Conservation (phyloP, 2,888 invertebrate species). For the Aphodius sticticus region DNA sequence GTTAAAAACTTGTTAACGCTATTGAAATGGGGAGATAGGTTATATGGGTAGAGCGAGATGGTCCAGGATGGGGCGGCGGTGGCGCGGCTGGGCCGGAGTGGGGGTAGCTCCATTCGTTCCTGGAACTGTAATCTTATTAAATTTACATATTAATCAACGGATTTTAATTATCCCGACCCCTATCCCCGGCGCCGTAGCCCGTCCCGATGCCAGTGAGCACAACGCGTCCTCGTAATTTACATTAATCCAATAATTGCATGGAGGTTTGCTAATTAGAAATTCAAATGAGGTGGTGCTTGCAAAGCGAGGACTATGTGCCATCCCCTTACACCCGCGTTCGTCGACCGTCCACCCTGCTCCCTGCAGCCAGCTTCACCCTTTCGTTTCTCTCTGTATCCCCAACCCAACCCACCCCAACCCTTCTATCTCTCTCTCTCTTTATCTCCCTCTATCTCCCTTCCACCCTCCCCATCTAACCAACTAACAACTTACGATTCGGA, state of each 20-base stretch:
- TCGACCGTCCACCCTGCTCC: slow-evolving; percentile 32
- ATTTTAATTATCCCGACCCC: slow-evolving; percentile 91
- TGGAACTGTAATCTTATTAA: slow-evolving; percentile 97
- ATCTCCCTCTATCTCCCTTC: slow-evolving; percentile 32
- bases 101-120: slow-evolving; percentile 71
- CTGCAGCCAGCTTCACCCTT: slow-evolving; percentile 48
- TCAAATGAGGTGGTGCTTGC: slow-evolving; percentile 86
- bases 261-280: slow-evolving; percentile 92
- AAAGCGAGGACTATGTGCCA: slow-evolving; percentile 60
- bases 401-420: slow-evolving; percentile 25
- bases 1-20: slow-evolving; percentile 47
- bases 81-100: slow-evolving; percentile 37
- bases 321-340: slow-evolving; percentile 47
- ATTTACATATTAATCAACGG: slow-evolving; percentile 99
- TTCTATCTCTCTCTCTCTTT: slow-evolving; percentile 12
- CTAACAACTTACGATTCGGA: slow-evolving; percentile 50
- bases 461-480: slow-evolving; percentile 40
- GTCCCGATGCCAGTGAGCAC: slow-evolving; percentile 58
- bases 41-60: slow-evolving; percentile 43
- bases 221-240: slow-evolving; percentile 86
- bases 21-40: slow-evolving; percentile 49
- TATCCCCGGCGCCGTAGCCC: slow-evolving; percentile 50
- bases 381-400: slow-evolving; percentile 42
- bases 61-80: slow-evolving; percentile 42
- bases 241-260: slow-evolving; percentile 94